phyloP scores from a whole-genome alignment of 2,888 invertebrate species.

The Coecobrya sp. region DNA sequence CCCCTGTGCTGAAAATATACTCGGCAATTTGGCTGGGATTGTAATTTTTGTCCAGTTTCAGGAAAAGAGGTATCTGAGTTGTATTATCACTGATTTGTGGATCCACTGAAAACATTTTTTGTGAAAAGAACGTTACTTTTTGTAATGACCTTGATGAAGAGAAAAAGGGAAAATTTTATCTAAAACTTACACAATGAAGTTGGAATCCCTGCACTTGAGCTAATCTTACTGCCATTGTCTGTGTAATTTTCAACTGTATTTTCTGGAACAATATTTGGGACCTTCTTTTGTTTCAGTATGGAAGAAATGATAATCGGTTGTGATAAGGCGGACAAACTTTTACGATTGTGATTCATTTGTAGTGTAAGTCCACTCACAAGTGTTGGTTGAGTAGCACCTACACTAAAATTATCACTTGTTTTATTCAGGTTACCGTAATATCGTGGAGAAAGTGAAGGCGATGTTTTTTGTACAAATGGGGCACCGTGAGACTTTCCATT shows the following conservation, averaged over 20 bases:
- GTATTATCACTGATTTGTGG: neutral
- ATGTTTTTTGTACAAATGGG: neutral
- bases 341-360: neutral
- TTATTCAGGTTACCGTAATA: neutral
- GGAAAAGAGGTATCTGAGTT: neutral
- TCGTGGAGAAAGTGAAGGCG: neutral
- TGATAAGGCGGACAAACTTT: neutral
- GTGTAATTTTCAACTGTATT: no score
- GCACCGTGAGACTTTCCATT: neutral
- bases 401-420: neutral
- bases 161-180: no score
- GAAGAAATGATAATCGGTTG: no score
- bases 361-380: no score
- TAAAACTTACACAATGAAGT: no score
- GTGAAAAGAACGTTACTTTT: no score
- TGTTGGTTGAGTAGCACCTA: no score
- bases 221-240: neutral
- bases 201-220: neutral
- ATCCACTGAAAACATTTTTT: neutral
- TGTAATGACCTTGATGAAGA: no score
- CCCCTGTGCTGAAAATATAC: slow-evolving; percentile 10
- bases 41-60: slow-evolving; percentile 10
- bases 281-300: neutral
- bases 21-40: slow-evolving; percentile 9
- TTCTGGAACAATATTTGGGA: neutral